Conservation (phyloP, 92 coral and sea anemone genomes). For the Virgularia gustaviana region DNA sequence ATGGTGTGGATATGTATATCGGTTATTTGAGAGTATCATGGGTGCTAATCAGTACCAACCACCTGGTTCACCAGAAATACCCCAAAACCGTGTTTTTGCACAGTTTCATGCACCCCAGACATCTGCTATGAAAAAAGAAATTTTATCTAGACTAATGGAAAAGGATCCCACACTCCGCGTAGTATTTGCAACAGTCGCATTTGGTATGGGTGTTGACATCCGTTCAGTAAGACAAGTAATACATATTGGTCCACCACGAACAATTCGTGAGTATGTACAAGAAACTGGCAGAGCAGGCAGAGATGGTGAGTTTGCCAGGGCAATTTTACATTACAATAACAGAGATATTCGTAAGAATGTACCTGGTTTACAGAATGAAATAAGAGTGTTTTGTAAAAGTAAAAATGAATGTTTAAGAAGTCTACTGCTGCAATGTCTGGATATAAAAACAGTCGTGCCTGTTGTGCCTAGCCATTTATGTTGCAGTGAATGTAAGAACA, state of each 20-base stretch:
- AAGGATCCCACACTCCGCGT: background rate
- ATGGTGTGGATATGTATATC: constrained; percentile 34
- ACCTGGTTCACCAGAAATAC: background rate
- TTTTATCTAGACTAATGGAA: too few species aligned
- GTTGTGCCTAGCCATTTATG: constrained; percentile 4
- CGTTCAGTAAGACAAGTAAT: background rate
- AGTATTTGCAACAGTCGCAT: constrained; percentile 9
- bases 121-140: background rate
- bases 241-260: constrained; percentile 16
- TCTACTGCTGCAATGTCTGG: constrained; percentile 1
- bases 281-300: constrained; percentile 25
- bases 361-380: constrained; percentile 15
- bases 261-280: constrained; percentile 14
- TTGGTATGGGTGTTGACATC: constrained; percentile 20
- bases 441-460: background rate
- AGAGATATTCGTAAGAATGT: constrained; percentile 7
- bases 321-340: constrained; percentile 8
- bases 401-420: background rate
- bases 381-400: background rate
- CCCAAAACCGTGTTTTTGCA: constrained; percentile 10
- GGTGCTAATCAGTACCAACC: constrained; percentile 4
- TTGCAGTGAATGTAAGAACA: constrained; percentile 25
- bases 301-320: constrained; percentile 8
- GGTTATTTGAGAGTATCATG: constrained; percentile 13
- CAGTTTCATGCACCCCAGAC: constrained; percentile 29